Conservation (phyloP, 2,888 invertebrate genomes). For the Flexamia atlantica region DNA sequence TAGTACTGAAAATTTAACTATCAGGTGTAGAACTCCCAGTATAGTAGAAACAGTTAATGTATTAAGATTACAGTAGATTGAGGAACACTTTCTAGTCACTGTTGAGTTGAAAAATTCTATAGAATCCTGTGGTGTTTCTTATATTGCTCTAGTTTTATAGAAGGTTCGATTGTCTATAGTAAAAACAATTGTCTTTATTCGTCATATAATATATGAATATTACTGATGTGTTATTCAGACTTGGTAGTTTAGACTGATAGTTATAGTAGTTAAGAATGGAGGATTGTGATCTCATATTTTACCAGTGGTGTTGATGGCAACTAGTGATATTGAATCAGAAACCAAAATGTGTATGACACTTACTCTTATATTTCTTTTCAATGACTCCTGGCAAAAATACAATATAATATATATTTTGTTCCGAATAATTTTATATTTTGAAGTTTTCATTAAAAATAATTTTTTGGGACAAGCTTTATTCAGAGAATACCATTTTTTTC, state of each 20-base stretch:
- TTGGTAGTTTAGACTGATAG: not conserved
- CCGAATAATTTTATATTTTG: too few species aligned
- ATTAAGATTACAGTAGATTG: conserved; percentile 1
- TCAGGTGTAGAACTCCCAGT: not conserved
- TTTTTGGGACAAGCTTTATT: too few species aligned
- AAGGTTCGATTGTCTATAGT: too few species aligned
- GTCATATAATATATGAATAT: not conserved
- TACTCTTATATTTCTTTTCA: not conserved
- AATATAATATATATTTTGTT: too few species aligned
- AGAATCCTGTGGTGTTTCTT: not conserved
- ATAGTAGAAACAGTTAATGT: not conserved
- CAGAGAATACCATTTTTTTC: too few species aligned
- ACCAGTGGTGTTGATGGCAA: not conserved
- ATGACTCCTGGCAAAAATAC: not conserved
- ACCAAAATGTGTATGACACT: not conserved
- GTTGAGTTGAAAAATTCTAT: not conserved
- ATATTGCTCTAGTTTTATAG: not conserved
- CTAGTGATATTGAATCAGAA: not conserved
- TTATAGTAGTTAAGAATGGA: not conserved
- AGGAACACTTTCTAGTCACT: not conserved
- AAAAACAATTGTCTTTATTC: too few species aligned
- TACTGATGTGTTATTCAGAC: not conserved
- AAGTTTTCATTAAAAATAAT: too few species aligned
- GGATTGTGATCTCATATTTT: conserved; percentile 18
- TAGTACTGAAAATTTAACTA: not conserved